Evolutionary conservation across 2,888 invertebrate species (phyloP).

Genomic region (Anthophora plumipes): DNA sequence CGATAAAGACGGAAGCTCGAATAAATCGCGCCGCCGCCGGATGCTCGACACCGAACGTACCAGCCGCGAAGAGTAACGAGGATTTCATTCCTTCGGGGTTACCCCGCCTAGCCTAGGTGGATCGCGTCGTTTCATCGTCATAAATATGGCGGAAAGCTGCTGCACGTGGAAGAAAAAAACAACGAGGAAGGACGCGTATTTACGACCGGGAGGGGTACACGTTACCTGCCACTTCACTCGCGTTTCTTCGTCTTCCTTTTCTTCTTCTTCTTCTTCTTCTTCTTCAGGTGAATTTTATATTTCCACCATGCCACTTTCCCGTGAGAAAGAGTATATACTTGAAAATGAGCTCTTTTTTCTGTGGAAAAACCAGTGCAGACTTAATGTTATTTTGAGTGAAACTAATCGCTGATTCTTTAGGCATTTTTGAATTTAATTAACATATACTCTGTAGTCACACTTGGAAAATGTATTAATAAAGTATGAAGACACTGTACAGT

Average conservation of each 20-base stretch:
- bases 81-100: constrained; percentile 71
- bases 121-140: constrained; percentile 54
- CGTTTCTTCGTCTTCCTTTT: neutral
- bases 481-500: no score
- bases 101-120: constrained; percentile 26
- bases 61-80: constrained; percentile 75
- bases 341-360: no score
- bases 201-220: constrained; percentile 18
- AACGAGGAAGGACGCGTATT: constrained; percentile 21
- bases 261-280: neutral
- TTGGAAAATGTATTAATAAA: no score
- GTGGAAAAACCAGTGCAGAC: no score
- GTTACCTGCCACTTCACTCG: constrained; percentile 9
- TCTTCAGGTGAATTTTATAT: neutral
- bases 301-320: constrained; percentile 18
- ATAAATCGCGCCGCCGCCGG: constrained; percentile 79
- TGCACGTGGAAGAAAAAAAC: constrained; percentile 6
- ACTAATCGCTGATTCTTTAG: no score
- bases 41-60: constrained; percentile 76
- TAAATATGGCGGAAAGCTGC: constrained; percentile 56
- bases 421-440: no score
- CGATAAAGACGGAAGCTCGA: constrained; percentile 81
- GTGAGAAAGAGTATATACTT: no score
- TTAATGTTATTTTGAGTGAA: no score
- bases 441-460: no score